Evolutionary conservation across 2,888 invertebrate species (phyloP).

Genomic region (Lapara coniferarum): DNA sequence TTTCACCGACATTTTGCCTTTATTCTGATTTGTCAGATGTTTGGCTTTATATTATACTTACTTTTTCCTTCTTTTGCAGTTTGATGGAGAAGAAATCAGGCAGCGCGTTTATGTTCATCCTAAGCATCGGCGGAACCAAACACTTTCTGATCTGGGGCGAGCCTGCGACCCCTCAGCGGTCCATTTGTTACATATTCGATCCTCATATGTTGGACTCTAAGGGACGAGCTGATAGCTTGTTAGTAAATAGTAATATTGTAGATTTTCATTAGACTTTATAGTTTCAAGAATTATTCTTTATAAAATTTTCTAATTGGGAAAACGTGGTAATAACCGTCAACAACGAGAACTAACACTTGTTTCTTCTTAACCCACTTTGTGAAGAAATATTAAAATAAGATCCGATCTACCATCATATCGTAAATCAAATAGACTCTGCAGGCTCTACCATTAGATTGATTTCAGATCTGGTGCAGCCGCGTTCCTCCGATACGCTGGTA

Average conservation of each 20-base stretch:
- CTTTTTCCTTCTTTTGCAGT: constrained; percentile 40
- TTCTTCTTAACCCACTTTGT: too few species aligned
- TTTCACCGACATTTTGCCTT: too few species aligned
- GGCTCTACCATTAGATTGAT: background rate
- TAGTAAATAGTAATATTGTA: constrained; percentile 50
- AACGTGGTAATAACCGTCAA: too few species aligned
- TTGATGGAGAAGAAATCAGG: constrained; percentile 71
- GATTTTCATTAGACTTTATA: too few species aligned
- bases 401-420: too few species aligned
- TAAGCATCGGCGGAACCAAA: constrained; percentile 55
- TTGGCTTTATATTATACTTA: too few species aligned
- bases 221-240: constrained; percentile 63
- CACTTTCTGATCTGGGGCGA: constrained; percentile 75
- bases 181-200: constrained; percentile 72
- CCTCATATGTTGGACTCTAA: constrained; percentile 66
- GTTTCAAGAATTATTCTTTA: too few species aligned
- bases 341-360: too few species aligned
- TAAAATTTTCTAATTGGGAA: too few species aligned
- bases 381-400: too few species aligned
- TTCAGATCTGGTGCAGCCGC: constrained; percentile 63
- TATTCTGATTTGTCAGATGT: too few species aligned
- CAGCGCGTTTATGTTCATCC: constrained; percentile 57
- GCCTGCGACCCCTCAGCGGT: constrained; percentile 61
- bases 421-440: background rate
- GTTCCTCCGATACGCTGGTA: constrained; percentile 70